phyloP scores from a whole-genome alignment of 2,888 invertebrate genomes.

The Andrena flavipes region DNA sequence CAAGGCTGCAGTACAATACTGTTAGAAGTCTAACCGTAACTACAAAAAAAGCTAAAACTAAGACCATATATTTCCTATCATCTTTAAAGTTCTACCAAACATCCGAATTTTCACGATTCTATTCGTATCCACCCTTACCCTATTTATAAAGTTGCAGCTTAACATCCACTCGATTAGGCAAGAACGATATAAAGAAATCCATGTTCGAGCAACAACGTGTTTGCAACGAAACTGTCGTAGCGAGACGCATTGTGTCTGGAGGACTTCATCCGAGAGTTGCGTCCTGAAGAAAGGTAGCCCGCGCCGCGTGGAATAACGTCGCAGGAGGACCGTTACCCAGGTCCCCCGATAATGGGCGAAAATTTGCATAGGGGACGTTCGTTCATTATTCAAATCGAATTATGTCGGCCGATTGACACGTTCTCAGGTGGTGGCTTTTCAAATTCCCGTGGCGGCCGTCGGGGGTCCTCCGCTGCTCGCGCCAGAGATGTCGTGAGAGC shows the following conservation, averaged over 20 bases:
- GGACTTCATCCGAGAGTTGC: background rate
- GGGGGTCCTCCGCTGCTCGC: constrained; percentile 58
- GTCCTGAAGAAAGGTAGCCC: constrained; percentile 15
- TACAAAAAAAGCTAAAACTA: too few species aligned
- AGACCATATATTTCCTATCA: too few species aligned
- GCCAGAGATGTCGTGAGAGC: constrained; percentile 68
- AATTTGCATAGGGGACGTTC: constrained; percentile 83
- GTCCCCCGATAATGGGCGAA: constrained; percentile 72
- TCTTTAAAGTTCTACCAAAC: too few species aligned
- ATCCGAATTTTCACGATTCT: background rate
- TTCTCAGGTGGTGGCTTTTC: constrained; percentile 78
- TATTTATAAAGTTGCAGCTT: background rate
- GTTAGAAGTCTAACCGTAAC: too few species aligned
- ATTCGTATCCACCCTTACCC: background rate
- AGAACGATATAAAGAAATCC: background rate
- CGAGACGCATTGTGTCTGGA: background rate
- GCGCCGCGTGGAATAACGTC: constrained; percentile 61
- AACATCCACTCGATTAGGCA: background rate
- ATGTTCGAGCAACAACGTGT: background rate
- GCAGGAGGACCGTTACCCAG: constrained; percentile 71
- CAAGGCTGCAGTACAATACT: too few species aligned
- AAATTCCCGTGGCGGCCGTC: constrained; percentile 71
- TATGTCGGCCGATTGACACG: constrained; percentile 80
- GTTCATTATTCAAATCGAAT: constrained; percentile 81
- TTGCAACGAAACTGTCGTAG: background rate